Evolutionary conservation across 2,888 invertebrate species (phyloP).

Genomic region (Mantis religiosa): DNA sequence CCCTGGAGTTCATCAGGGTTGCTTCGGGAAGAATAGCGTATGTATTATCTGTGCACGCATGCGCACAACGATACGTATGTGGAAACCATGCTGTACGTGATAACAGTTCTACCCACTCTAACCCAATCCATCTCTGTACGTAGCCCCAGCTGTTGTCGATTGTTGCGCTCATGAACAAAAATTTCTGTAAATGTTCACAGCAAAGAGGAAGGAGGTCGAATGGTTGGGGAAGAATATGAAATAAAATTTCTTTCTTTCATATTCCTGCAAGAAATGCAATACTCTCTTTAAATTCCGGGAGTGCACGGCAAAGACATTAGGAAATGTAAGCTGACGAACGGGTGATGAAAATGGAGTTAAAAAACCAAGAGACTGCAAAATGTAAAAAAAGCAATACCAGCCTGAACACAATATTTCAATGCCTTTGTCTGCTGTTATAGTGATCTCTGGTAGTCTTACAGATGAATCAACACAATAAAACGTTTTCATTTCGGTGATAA

Average conservation of each 20-base stretch:
- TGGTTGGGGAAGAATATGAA: not conserved
- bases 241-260: not conserved
- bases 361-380: not conserved
- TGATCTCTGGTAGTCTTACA: not conserved
- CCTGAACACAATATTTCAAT: not conserved
- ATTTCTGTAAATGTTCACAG: not conserved
- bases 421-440: not conserved
- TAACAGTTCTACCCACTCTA: not conserved
- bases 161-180: not conserved
- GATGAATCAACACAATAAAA: no score
- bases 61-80: not conserved
- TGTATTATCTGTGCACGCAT: not conserved
- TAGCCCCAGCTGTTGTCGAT: conserved; percentile 1
- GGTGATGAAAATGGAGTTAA: not conserved
- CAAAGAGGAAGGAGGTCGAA: not conserved
- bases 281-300: not conserved
- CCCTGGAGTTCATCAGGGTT: not conserved
- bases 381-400: not conserved
- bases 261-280: not conserved
- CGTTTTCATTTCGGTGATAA: no score
- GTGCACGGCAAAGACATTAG: not conserved
- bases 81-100: not conserved
- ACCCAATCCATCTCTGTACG: not conserved
- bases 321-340: not conserved
- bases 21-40: not conserved